Evolutionary conservation across 2,888 invertebrate genomes (phyloP), one percentile per base, ranked within the genome.

Genomic region (Dasypolia templi): DNA sequence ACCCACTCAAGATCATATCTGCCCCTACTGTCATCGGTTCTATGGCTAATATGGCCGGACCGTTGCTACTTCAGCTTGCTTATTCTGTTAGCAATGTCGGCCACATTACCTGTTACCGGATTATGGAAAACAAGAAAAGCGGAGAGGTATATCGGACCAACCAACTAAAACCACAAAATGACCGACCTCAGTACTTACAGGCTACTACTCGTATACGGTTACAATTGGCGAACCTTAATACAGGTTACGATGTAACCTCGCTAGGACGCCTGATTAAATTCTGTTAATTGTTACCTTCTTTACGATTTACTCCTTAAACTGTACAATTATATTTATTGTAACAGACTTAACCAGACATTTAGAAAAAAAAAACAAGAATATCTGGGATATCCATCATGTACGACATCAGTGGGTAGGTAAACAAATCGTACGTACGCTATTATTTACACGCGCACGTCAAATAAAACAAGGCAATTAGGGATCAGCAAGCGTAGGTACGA

Each of bases 381-480:
- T 59, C 14, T 19, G 1, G 12, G 0, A 42, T 42, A 42, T 32
- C n/a, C n/a, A 29, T 39, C 11, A 26, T 46, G 3, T 46, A 53
- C 17, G n/a, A 61, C 44, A 7, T 12, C 17, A 26, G 17, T 58
- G 44, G 14, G 29, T 58, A 59, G 3, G 51, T 46, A 68, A 75
- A 71, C 72, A 80, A 83, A 80, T 83, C 51, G n/a, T 1, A 46
- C 53, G 51, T 42, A 63, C 9, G 70, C 66, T 59, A 72, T 82
- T 63, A 77, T 77, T 82, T 72, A 79, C 83, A 70, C 66, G 49
- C n/a, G 39, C 77, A 71, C 66, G 49, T 68, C 42, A 71, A 84
- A 74, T 35, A 46, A 75, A 56, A 71, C 77, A 75, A 59, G 65
- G 73, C 72, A 84, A 84, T 87, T 86, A 86, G 84, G 77, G 82